Conservation (phyloP, 2,888 invertebrate genomes). For the Cephus runcator region DNA sequence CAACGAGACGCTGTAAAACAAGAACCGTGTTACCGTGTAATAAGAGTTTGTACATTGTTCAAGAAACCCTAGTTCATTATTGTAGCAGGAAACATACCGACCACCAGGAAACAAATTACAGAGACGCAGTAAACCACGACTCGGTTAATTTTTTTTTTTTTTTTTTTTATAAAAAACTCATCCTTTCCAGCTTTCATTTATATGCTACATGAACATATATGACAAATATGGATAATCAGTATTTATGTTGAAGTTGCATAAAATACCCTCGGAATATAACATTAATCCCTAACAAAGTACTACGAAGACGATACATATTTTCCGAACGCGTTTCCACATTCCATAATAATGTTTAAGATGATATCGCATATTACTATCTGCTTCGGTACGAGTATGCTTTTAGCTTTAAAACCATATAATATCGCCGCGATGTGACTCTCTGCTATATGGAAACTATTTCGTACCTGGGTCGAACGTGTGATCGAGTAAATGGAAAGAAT, state of each 20-base stretch:
- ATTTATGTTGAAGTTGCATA: not conserved
- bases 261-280: not conserved
- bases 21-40: not conserved
- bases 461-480: slow-evolving; percentile 21
- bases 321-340: not conserved
- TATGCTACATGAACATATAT: not conserved
- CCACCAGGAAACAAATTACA: not conserved
- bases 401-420: slow-evolving; percentile 53
- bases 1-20: not conserved
- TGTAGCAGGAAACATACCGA: not conserved
- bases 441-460: slow-evolving; percentile 14
- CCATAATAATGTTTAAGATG: slow-evolving; percentile 16
- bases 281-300: not conserved
- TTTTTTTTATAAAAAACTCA: not conserved
- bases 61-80: not conserved
- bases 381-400: slow-evolving; percentile 56
- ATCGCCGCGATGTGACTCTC: slow-evolving; percentile 16
- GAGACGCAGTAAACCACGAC: not conserved
- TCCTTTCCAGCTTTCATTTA: not conserved
- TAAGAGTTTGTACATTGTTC: not conserved
- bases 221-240: not conserved
- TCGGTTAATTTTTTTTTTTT: not conserved
- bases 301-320: not conserved
- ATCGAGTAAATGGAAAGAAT: not conserved
- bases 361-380: slow-evolving; percentile 21